Base-by-base conservation (phyloP, 2,888 invertebrate genomes). In the Brachypterus glaber region DNA sequence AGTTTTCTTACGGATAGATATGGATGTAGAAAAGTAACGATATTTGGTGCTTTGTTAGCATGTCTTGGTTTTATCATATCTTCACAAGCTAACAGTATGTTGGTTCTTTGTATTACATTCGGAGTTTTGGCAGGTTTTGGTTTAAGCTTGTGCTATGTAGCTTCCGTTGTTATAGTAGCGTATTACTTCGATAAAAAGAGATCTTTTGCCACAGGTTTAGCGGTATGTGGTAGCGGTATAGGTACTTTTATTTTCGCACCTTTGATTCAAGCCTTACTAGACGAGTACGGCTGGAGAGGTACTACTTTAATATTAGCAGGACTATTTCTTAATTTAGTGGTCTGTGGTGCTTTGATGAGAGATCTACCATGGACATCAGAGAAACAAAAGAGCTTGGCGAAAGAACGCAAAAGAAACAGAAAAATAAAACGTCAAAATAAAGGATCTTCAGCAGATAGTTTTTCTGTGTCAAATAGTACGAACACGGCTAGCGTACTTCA, bases 111-210 rank as follows among this genome's bases (percentile, higher is more conserved):
- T 58, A 64, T 89, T 44, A 88, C 88, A 1, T 88, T 89, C 60
- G 88, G 88, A 14, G 73, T 89, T 11, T 71, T 88, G 55, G 79
- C 88, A 24, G 89, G 90, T 2, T 83, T 88, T 52, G 90, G 89
- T 9, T 68, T 90, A 45, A 85, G 87, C 51, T 69, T 89, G 41
- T 88, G 87, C 60, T 90, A 88, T 64, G 88, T 89, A 34, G 82
- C 88, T n/a, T 87, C 89, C 1, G 87, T 90, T 4, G 89, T 90
- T 2, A 85, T 87, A 48, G 89, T 91, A 17, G 88, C 89, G 1
- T 89, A 88, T 60, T 90, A 89, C 62, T 91, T 91, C 60, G 87
- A 89, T 55, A 82, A 82, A 62, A 78, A 74, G 56, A 72, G 88
- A 40, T 86, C 87, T 0, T 74, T 89, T 45, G 91, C 90, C 4